These are phyloP conservation scores for Venusia cambrica DNA, from an alignment of 2,888 invertebrate genomes.

Conservation along the genomic window DNA sequence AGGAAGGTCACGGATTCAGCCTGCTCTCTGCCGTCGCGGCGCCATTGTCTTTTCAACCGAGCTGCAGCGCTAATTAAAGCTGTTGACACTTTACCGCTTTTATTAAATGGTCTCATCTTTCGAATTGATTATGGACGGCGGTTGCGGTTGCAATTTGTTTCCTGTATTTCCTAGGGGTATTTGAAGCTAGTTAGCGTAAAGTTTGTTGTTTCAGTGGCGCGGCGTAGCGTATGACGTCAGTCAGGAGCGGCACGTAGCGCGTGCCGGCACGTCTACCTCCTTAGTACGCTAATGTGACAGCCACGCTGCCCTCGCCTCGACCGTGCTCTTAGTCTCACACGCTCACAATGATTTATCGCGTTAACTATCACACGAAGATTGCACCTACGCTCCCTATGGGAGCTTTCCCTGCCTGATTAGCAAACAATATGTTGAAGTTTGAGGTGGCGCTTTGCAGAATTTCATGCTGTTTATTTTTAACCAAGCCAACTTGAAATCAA, in stretches of 20 bases:
- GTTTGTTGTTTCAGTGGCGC: slow-evolving; percentile 17
- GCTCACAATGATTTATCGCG: slow-evolving; percentile 39
- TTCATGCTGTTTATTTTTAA: slow-evolving; percentile 13
- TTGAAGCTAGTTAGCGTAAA: slow-evolving; percentile 15
- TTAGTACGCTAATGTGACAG: slow-evolving; percentile 60
- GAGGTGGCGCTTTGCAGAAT: slow-evolving; percentile 6
- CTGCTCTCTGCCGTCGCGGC: slow-evolving; percentile 69
- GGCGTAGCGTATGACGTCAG: slow-evolving; percentile 24
- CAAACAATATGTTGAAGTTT: slow-evolving; percentile 20
- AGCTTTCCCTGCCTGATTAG: slow-evolving; percentile 6
- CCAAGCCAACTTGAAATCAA: too few relatives aligned
- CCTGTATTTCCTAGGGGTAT: slow-evolving; percentile 1
- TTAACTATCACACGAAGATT: slow-evolving; percentile 36
- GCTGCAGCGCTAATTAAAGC: slow-evolving; percentile 78
- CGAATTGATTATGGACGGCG: slow-evolving; percentile 36
- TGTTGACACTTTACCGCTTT: slow-evolving; percentile 68
- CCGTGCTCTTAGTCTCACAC: slow-evolving; percentile 37
- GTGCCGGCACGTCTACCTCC: slow-evolving; percentile 58
- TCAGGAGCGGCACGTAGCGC: slow-evolving; percentile 37
- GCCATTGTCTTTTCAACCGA: slow-evolving; percentile 74
- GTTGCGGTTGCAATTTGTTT: slow-evolving; percentile 15
- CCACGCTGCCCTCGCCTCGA: slow-evolving; percentile 33
- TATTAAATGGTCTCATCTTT: slow-evolving; percentile 44
- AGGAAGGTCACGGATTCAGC: slow-evolving; percentile 80
- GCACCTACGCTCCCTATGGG: slow-evolving; percentile 17